Percentiles rank a stretch among this genome's conserved stretches.
Conservation (phyloP, 2,797 vertebrate genomes). For the Tapirus indicus region DNA sequence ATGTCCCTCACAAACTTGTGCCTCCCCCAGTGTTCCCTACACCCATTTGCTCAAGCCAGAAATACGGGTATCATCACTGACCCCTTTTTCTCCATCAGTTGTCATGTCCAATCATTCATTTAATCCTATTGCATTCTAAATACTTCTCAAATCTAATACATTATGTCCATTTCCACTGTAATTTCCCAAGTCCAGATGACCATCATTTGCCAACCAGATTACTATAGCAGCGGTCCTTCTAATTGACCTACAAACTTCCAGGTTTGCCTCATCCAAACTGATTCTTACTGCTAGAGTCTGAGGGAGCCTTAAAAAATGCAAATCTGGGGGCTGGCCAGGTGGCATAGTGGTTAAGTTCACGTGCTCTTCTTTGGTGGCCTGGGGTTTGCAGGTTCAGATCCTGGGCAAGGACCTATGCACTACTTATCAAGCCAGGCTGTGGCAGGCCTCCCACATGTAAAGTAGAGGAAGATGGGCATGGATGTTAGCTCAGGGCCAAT, state of each 20-base stretch:
- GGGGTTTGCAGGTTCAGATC: no score
- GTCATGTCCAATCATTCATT: not conserved
- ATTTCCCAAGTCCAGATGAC: not conserved
- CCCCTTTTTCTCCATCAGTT: not conserved
- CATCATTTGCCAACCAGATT: not conserved
- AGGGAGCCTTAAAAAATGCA: not conserved
- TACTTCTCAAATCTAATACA: not conserved
- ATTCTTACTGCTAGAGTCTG: not conserved
- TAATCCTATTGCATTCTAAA: not conserved
- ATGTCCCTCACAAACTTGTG: no score
- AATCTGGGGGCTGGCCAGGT: not conserved
- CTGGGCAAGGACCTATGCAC: no score
- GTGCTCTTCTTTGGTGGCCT: no score
- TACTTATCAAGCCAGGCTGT: no score
- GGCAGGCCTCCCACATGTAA: no score
- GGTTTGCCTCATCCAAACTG: not conserved
- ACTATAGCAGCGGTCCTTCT: not conserved
- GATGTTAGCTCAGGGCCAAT: no score
- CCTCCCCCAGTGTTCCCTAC: fast-evolving
- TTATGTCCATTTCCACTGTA: not conserved
- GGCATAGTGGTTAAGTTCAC: no score
- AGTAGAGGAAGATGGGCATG: no score
- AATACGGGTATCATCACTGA: not conserved
- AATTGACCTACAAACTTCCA: not conserved
- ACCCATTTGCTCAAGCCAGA: not conserved